These are phyloP conservation scores for Drosophila athabasca DNA, from an alignment of 1,140 invertebrate species.

Conservation along the genomic window DNA sequence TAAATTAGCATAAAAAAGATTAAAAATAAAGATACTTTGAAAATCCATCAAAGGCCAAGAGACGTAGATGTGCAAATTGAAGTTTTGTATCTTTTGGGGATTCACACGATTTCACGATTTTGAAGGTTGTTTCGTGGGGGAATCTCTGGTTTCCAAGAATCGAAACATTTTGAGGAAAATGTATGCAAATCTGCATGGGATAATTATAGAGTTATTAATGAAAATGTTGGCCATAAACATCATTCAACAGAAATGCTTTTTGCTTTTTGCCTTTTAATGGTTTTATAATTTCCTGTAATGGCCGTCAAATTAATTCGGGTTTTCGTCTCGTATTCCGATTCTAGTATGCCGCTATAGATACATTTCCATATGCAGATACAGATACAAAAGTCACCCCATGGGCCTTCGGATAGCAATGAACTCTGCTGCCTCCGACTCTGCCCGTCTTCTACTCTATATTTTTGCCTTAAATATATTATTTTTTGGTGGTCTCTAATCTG, in stretches of 20 bases:
- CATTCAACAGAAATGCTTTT: conserved; percentile 6
- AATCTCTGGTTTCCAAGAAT: conserved; percentile 42
- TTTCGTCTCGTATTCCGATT: conserved; percentile 35
- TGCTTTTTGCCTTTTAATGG: conserved; percentile 20
- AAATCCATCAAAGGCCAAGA: conserved; percentile 33
- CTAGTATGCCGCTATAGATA: too few relatives aligned
- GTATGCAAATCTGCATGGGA: conserved; percentile 23
- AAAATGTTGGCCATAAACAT: conserved; percentile 9
- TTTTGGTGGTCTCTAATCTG: conserved; percentile 23
- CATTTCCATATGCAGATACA: not conserved
- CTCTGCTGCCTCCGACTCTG: conserved; percentile 18
- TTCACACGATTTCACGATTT: conserved; percentile 23
- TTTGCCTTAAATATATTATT: not conserved
- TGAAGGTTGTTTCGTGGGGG: conserved; percentile 17
- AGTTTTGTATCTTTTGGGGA: conserved; percentile 19
- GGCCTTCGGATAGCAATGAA: conserved; percentile 41
- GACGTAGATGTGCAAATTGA: conserved; percentile 6
- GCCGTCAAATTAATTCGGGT: conserved; percentile 8
- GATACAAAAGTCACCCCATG: conserved; percentile 32
- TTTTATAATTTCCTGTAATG: conserved; percentile 33
- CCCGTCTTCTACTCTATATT: conserved; percentile 42
- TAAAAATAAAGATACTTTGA: conserved; percentile 31
- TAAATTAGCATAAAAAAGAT: conserved; percentile 38
- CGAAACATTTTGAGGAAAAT: conserved; percentile 1
- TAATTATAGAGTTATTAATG: conserved; percentile 34